A percentile compares a stretch with the other conserved stretches of the same genome.
Conservation (phyloP, 2,797 vertebrate species). For the Onychomys leucogaster region DNA sequence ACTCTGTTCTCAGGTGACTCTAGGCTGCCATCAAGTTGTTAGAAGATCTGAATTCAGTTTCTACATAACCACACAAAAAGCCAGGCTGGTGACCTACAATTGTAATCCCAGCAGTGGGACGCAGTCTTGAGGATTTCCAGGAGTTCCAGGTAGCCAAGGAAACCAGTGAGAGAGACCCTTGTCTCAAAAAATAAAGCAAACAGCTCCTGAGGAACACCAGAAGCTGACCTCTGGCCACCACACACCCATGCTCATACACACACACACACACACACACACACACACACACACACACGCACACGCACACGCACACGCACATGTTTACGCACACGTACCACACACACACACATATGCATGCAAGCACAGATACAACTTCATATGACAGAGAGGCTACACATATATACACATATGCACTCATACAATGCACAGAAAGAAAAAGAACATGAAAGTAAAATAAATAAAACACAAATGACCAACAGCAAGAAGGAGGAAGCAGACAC, state of each 20-base stretch:
- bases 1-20: background rate
- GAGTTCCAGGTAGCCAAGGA: background rate
- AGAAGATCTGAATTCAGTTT: background rate
- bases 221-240: background rate
- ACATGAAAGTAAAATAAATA: background rate
- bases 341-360: background rate
- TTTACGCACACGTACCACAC: background rate
- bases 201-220: background rate
- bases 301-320: background rate
- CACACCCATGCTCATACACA: rapidly evolving
- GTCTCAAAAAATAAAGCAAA: background rate
- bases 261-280: background rate
- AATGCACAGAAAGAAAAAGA: background rate
- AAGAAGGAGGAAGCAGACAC: background rate
- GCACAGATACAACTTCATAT: background rate
- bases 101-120: background rate
- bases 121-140: background rate
- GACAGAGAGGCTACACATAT: background rate
- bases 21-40: background rate
- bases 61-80: background rate
- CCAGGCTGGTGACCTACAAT: background rate
- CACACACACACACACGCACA: background rate
- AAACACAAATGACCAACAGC: background rate
- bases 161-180: background rate
- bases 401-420: background rate